A percentile compares a stretch with the other conserved stretches of the same genome.
These are phyloP conservation scores for Synanthedon vespiformis DNA, from an alignment of 2,888 invertebrate species.

Conservation along the genomic window DNA sequence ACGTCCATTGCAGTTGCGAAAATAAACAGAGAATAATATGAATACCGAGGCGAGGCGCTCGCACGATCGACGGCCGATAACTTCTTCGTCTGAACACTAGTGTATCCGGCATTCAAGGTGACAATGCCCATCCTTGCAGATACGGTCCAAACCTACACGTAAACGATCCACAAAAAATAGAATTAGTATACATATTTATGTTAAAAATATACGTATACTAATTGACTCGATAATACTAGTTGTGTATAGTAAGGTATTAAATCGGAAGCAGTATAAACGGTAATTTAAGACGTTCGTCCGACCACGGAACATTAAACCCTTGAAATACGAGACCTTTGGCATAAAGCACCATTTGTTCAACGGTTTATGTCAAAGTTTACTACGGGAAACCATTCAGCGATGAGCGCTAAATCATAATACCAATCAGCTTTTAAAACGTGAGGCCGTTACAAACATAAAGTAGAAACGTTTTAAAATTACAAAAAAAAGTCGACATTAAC, in stretches of 20 bases:
- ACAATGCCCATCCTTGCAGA: conserved; percentile 60
- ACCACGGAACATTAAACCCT: conserved; percentile 16
- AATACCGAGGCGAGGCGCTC: conserved; percentile 51
- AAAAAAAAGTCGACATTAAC: conserved; percentile 12
- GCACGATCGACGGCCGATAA: conserved; percentile 65
- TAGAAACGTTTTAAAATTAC: conserved; percentile 21
- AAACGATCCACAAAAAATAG: background rate
- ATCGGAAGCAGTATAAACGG: background rate
- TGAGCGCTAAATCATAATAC: conserved; percentile 28
- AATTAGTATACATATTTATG: background rate
- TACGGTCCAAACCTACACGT: conserved; percentile 28
- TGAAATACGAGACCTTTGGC: conserved; percentile 26
- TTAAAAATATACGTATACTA: no score
- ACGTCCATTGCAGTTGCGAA: conserved; percentile 43
- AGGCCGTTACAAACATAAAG: conserved; percentile 18
- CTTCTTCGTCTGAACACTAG: conserved; percentile 48
- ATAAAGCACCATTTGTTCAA: conserved; percentile 21
- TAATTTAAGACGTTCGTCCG: background rate
- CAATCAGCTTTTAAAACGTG: conserved; percentile 15
- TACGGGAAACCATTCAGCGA: conserved; percentile 17
- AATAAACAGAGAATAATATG: conserved; percentile 24
- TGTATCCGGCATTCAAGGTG: conserved; percentile 66
- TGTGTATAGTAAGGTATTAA: background rate
- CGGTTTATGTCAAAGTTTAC: conserved; percentile 17
- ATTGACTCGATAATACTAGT: no score